Conservation (phyloP, 23 tunicate genomes). For the Styela clava region DNA sequence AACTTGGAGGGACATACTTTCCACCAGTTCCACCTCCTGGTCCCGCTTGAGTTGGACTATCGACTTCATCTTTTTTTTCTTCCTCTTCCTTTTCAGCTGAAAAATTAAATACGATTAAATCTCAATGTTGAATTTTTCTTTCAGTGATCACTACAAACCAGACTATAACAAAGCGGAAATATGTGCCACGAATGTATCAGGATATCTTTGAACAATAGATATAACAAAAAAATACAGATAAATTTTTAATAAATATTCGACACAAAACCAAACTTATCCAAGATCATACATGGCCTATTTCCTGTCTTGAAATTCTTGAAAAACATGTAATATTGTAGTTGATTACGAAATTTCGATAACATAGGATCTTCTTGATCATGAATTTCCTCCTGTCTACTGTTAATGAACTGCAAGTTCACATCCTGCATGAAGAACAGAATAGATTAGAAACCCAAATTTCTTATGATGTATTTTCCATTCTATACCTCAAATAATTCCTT, state of each 20-base stretch:
- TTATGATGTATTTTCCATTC: neutral
- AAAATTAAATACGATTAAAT: neutral
- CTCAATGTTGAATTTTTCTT: too few species aligned
- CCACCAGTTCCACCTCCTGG: conserved; percentile 28
- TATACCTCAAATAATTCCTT: too few species aligned
- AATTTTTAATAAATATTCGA: too few species aligned
- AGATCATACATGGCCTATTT: neutral
- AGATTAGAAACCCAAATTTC: neutral
- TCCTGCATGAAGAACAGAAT: conserved; percentile 24
- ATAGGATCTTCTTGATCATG: conserved; percentile 88
- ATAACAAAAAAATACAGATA: too few species aligned
- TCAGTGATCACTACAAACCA: too few species aligned
- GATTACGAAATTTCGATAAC: conserved; percentile 77
- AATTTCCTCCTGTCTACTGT: conserved; percentile 64
- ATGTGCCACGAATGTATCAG: too few species aligned
- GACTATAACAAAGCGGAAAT: too few species aligned
- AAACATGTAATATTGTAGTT: conserved; percentile 87
- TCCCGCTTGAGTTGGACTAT: conserved; percentile 17
- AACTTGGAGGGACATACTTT: conserved; percentile 89
- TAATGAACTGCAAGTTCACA: conserved; percentile 82
- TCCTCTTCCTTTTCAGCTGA: conserved; percentile 21
- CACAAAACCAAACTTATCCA: too few species aligned
- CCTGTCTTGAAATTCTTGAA: conserved; percentile 68
- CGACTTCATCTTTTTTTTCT: conserved; percentile 30
- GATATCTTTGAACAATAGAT: too few species aligned